These are phyloP conservation scores for Dendroctonus ponderosae DNA, from an alignment of 1,140 invertebrate species.

Conservation along the genomic window DNA sequence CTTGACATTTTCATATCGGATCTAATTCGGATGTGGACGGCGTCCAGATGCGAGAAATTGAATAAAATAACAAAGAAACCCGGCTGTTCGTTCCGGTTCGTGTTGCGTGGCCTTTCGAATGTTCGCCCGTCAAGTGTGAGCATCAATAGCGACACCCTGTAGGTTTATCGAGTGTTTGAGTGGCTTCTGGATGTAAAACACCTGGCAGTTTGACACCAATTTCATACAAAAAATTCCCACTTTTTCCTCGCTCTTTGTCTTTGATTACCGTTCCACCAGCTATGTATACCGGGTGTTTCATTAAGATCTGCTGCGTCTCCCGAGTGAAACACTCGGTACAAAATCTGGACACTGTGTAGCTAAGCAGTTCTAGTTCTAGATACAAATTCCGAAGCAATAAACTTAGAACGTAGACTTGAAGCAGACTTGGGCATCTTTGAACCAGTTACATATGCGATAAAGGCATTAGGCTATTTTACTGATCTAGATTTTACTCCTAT, in stretches of 20 bases:
- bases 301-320: too few relatives aligned
- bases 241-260: background rate
- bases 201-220: slow-evolving; percentile 8
- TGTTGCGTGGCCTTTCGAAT: background rate
- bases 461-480: background rate
- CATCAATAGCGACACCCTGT: too few relatives aligned
- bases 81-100: background rate
- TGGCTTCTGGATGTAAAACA: background rate
- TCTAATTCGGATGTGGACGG: slow-evolving; percentile 3
- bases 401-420: slow-evolving; percentile 1
- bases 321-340: background rate
- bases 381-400: slow-evolving; percentile 2
- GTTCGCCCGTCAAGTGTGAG: too few relatives aligned
- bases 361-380: background rate
- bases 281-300: background rate
- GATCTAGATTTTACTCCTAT: background rate
- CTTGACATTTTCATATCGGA: slow-evolving; percentile 17
- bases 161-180: background rate
- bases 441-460: slow-evolving; percentile 1
- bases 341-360: background rate
- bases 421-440: background rate
- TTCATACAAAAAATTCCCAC: background rate
- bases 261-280: background rate
- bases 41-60: slow-evolving; percentile 12
- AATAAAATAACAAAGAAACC: background rate